Conservation (phyloP, 2,113 vertebrate species). For the Osmerus eperlanus region DNA sequence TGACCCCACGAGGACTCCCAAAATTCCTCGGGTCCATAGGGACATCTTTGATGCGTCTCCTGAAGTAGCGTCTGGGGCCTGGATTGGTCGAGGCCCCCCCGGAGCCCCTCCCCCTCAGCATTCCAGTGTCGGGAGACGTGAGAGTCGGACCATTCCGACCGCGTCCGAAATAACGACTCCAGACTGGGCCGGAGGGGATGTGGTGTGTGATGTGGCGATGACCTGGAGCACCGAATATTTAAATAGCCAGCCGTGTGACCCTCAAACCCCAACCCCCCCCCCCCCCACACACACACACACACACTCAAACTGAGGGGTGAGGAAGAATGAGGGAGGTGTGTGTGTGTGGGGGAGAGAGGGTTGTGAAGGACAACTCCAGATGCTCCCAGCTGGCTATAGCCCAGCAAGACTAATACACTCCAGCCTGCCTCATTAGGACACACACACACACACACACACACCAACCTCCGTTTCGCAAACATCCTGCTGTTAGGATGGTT, state of each 20-base stretch:
- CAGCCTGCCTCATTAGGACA: conserved; percentile 44
- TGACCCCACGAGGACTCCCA: conserved; percentile 23
- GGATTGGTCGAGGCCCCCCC: conserved; percentile 11
- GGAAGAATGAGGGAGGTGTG: conserved; percentile 15
- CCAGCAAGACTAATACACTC: conserved; percentile 64
- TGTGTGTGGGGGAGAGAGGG: conserved; percentile 37
- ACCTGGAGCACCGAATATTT: conserved; percentile 39
- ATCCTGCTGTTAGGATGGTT: conserved; percentile 59
- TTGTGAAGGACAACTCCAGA: conserved; percentile 68
- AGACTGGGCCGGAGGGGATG: conserved; percentile 12
- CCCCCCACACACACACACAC: conserved; percentile 12
- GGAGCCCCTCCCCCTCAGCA: conserved; percentile 23
- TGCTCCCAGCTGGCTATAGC: conserved; percentile 67
- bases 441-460: conserved; percentile 27
- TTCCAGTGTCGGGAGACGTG: conserved; percentile 34
- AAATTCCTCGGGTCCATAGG: conserved; percentile 31
- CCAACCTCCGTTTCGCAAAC: conserved; percentile 41
- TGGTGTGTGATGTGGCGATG: conserved; percentile 31
- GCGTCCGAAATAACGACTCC: conserved; percentile 28
- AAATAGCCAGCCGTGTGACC: conserved; percentile 61
- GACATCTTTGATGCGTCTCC: conserved; percentile 27
- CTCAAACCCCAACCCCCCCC: conserved; percentile 42
- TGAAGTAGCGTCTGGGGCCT: neutral
- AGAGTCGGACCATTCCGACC: conserved; percentile 26
- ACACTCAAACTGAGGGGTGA: conserved; percentile 17